phyloP scores from a whole-genome alignment of 2,888 invertebrate species.

The Alentia gelatinosa region DNA sequence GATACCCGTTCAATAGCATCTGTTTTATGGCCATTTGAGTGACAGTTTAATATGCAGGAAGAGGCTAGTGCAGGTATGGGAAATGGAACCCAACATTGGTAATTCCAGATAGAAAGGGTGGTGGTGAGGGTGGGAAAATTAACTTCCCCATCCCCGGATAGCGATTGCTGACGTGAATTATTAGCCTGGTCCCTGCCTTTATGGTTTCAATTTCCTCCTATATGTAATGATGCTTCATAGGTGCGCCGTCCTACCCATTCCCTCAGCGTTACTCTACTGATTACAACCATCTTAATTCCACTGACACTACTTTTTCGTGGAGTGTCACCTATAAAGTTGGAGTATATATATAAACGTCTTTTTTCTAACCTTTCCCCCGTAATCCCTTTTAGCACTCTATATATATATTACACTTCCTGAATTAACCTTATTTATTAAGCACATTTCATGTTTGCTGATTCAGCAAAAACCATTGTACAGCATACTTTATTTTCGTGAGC shows the following conservation, averaged over 20 bases:
- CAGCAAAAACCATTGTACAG: too few relatives aligned
- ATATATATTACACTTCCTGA: too few relatives aligned
- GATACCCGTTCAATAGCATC: not conserved
- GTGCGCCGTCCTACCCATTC: not conserved
- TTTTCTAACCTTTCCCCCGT: too few relatives aligned
- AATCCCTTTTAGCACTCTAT: too few relatives aligned
- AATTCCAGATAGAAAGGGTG: slow-evolving; percentile 8
- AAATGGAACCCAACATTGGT: not conserved
- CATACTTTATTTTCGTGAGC: too few relatives aligned
- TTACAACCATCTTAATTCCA: not conserved
- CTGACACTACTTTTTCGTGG: too few relatives aligned
- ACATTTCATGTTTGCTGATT: too few relatives aligned
- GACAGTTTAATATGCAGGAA: not conserved
- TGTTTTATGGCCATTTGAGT: not conserved
- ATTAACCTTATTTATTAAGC: too few relatives aligned
- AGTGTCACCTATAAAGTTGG: too few relatives aligned
- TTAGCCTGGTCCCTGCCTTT: not conserved
- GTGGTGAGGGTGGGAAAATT: not conserved
- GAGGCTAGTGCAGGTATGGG: not conserved
- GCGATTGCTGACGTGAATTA: not conserved
- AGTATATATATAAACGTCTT: too few relatives aligned
- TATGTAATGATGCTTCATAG: not conserved
- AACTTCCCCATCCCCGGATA: not conserved
- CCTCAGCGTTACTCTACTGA: not conserved
- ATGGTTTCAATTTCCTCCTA: slow-evolving; percentile 16